These are phyloP conservation scores for Lobophora halterata DNA, from an alignment of 2,888 invertebrate genomes.

Conservation along the genomic window DNA sequence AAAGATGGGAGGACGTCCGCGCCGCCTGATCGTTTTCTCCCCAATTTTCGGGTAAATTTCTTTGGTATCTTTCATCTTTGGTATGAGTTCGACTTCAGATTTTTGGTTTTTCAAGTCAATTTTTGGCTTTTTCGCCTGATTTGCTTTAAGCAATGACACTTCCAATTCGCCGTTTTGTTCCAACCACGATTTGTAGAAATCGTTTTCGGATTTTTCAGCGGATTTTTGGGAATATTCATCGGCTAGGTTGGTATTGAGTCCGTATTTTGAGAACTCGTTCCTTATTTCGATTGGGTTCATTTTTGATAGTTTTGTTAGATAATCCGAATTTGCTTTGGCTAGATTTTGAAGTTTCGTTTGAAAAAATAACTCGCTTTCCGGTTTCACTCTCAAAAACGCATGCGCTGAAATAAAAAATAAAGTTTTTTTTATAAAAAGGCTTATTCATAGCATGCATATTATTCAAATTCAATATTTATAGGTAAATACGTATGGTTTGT, in stretches of 20 bases:
- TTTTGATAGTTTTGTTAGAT: constrained; percentile 60
- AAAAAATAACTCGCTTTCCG: constrained; percentile 70
- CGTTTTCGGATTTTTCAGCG: constrained; percentile 59
- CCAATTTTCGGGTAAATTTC: constrained; percentile 51
- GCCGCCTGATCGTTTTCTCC: constrained; percentile 56
- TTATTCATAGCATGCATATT: too few species aligned
- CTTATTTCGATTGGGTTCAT: constrained; percentile 67
- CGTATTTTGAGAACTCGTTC: constrained; percentile 69
- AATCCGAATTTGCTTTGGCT: constrained; percentile 63
- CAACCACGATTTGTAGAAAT: constrained; percentile 73
- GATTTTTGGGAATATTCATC: constrained; percentile 51
- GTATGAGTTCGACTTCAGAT: constrained; percentile 70
- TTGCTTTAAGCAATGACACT: constrained; percentile 66
- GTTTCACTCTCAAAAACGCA: constrained; percentile 62
- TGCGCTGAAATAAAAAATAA: constrained; percentile 46
- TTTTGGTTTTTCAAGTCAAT: constrained; percentile 50
- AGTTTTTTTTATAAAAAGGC: too few species aligned
- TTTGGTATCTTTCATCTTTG: constrained; percentile 55
- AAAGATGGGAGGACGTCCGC: constrained; percentile 70
- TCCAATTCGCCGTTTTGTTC: constrained; percentile 75
- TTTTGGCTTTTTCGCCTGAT: constrained; percentile 55
- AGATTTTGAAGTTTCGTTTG: constrained; percentile 64
- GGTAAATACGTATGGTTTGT: too few species aligned
- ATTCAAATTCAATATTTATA: too few species aligned
- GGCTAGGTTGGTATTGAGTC: constrained; percentile 52